A percentile compares a stretch with the other conserved stretches of the same genome.
Conservation (phyloP, 2,888 invertebrate species). For the Chesias legatella region DNA sequence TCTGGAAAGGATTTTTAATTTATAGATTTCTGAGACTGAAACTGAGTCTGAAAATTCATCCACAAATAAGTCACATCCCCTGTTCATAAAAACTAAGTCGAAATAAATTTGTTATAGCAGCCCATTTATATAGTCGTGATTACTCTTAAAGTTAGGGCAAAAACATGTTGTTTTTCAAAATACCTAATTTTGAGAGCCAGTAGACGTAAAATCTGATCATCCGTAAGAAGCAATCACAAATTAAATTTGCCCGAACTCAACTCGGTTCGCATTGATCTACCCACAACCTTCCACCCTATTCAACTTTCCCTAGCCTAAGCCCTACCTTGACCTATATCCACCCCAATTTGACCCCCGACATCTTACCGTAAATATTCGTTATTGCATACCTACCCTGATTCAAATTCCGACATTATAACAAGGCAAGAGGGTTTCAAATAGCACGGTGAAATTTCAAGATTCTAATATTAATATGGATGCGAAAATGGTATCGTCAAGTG, state of each 20-base stretch:
- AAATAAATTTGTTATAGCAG: no score
- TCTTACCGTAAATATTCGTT: conserved; percentile 35
- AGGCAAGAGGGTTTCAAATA: conserved; percentile 14
- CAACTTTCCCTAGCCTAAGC: conserved; percentile 36
- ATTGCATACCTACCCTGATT: conserved; percentile 16
- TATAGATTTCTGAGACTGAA: no score
- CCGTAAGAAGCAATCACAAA: conserved; percentile 8
- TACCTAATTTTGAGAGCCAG: not conserved
- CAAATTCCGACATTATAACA: conserved; percentile 26
- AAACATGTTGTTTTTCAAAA: no score
- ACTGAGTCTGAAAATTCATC: no score
- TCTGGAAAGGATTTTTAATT: no score
- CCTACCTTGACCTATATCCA: conserved; percentile 57
- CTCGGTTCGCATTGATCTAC: conserved; percentile 32
- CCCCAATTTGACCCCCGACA: conserved; percentile 43
- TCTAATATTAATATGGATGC: conserved; percentile 19
- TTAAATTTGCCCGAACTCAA: conserved; percentile 29
- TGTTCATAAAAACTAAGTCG: no score
- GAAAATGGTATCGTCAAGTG: conserved; percentile 25
- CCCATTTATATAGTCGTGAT: no score
- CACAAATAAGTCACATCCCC: no score
- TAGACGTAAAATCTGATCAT: conserved; percentile 5
- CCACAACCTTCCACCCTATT: conserved; percentile 34
- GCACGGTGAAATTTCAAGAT: conserved; percentile 1
- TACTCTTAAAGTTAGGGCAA: no score